phyloP scores from a whole-genome alignment of 2,797 vertebrate genomes.

The Lepidocolaptes lacrymiger region DNA sequence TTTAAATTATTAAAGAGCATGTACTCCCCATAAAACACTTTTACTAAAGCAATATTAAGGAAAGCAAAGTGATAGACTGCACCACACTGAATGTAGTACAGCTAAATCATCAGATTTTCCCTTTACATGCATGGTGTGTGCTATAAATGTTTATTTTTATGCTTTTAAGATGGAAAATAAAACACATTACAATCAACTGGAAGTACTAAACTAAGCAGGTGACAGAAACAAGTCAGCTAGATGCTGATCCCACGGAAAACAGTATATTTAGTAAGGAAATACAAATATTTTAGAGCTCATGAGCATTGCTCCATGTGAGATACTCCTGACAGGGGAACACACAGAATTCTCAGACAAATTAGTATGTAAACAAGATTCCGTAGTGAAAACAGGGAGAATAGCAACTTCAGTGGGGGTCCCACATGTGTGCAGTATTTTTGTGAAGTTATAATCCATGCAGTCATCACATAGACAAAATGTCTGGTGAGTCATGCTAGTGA shows the following conservation, averaged over 20 bases:
- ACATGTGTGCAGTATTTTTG: not conserved
- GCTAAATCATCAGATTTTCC: not conserved
- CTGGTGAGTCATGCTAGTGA: not conserved
- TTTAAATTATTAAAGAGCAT: not conserved
- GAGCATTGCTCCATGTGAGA: not conserved
- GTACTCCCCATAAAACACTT: not conserved
- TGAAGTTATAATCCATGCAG: not conserved
- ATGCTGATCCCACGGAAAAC: not conserved
- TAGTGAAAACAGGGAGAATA: not conserved
- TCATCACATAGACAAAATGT: accelerated
- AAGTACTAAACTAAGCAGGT: not conserved
- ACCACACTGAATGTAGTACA: not conserved
- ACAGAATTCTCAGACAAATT: not conserved
- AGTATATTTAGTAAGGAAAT: not conserved
- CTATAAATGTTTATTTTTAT: not conserved
- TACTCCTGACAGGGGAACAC: not conserved
- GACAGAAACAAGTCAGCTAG: not conserved
- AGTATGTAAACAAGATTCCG: not conserved
- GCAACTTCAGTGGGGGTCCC: not conserved
- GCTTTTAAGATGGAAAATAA: not conserved
- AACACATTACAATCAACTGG: not conserved
- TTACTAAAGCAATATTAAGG: not conserved
- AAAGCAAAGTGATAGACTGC: not conserved
- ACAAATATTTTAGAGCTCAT: not conserved
- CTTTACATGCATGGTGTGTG: not conserved